Evolutionary conservation across 1,140 invertebrate species (phyloP), one percentile per base, ranked within the genome.

Genomic region (Venturia canescens): DNA sequence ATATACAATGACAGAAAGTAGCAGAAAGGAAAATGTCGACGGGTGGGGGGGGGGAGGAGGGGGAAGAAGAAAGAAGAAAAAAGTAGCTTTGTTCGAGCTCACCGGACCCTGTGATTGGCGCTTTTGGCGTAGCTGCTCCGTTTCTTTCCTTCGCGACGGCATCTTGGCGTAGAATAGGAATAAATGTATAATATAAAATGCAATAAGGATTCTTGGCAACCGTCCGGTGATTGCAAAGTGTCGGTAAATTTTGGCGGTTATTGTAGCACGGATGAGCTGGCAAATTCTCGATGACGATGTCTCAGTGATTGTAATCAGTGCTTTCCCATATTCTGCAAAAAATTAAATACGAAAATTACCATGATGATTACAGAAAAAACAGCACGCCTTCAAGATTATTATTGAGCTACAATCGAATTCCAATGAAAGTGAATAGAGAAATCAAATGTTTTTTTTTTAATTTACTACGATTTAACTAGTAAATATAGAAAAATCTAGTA

Each of bases 121-220:
- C 63, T 77, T 69, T 63, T 66, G 60, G 21, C n/a, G 75, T 29
- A 48, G 48, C 9, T 72, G 53, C 26, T 63, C 26, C 18, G 2
- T 18, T 3, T 48, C 23, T 29, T 3, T 48, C 72, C 13, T 57
- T 13, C 31, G 34, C 18, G 50, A 44, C 48, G 34, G 38, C 31
- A 75, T 72, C 23, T 66, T 69, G 48, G 57, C 26, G 38, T 38
- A 79, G 60, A 87, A 83, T 81, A 86, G 83, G 85, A 86, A 89
- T 83, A 85, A 82, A 85, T 85, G 84, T 86, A 87, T 88, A 86
- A 89, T 88, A 87, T 88, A 89, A 91, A 91, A 91, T 88, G 91
- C 87, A 91, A 90, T 89, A 91, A 90, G 87, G 83, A 85, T 84
- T 84, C 81, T 84, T 83, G 83, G 79, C 75, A 76, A 83, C 67